Evolutionary conservation across 2,113 vertebrate genomes (phyloP), one percentile per base, ranked within the genome.

Genomic region (Callionymus lyra): DNA sequence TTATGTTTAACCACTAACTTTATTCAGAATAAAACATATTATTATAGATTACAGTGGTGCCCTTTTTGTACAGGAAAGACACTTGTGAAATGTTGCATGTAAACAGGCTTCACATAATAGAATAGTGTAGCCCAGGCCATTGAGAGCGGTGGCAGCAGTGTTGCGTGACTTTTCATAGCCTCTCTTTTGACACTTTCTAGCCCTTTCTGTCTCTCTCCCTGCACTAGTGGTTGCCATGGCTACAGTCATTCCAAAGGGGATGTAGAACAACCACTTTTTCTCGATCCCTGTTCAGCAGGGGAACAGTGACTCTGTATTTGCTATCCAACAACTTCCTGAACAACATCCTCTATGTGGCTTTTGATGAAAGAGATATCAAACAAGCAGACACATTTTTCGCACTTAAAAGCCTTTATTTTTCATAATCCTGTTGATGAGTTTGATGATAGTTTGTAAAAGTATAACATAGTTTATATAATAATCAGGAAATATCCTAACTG

Each of bases 151-250:
- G 70, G 69, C 70, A 68, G 55, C 61, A 51, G 38, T 10, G 11
- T 21, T 9, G 3, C 31, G 34, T 65, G 59, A 68, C 65, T 71
- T 48, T 41, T 65, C 42, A 58, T 42, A 62, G 45, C 60, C 43
- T 74, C 54, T 61, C 33, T 56, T 58, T 64, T 40, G 47, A 32
- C 45, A 42, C 48, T 33, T 2, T 16, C 36, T 40, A 10, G 35
- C 41, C 48, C 11, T 4, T 37, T 38, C 36, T 1, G 44, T 56
- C 48, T 61, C 33, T 66, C 32, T 66, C n/a, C n/a, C 52, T 55
- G 39, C 21, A 40, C 44, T 62, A 43, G 21, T 34, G 0, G 58
- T 82, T 76, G 42, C 70, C 57, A 62, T 74, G 63, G 65, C 53
- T 65, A 38, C 62, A 41, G 41, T 50, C 8, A 14, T 47, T 68